Evolutionary conservation across 2,888 invertebrate species (phyloP).

Genomic region (Agrotis exclamationis): DNA sequence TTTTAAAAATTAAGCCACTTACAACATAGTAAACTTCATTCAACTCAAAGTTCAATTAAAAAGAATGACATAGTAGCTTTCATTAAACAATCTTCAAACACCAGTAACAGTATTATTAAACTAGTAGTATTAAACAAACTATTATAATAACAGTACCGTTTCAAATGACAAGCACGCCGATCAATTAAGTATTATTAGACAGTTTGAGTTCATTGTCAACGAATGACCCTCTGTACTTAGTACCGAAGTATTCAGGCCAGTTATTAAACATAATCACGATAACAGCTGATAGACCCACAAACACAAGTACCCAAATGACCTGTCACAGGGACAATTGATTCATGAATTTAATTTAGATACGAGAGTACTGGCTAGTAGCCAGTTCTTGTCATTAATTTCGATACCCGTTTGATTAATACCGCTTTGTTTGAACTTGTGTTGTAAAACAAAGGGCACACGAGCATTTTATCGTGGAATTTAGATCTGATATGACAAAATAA

Average conservation of each 20-base stretch:
- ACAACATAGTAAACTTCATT: conserved; percentile 8
- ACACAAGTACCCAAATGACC: conserved; percentile 79
- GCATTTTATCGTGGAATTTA: conserved; percentile 48
- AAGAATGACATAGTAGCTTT: conserved; percentile 35
- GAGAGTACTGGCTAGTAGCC: conserved; percentile 72
- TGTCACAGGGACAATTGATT: conserved; percentile 83
- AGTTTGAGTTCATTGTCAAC: conserved; percentile 88
- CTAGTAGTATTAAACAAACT: conserved; percentile 58
- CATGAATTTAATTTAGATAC: conserved; percentile 79
- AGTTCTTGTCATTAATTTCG: conserved; percentile 75
- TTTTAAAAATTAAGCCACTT: background rate
- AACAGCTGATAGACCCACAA: conserved; percentile 65
- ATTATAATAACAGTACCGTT: conserved; percentile 56
- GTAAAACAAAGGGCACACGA: conserved; percentile 62
- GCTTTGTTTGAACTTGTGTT: conserved; percentile 67
- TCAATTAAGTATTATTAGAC: conserved; percentile 74
- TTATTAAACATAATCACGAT: conserved; percentile 75
- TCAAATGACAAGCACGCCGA: conserved; percentile 71
- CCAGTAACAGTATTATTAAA: conserved; percentile 40
- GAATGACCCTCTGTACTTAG: conserved; percentile 74
- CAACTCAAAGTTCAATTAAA: conserved; percentile 20
- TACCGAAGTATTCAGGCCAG: conserved; percentile 79
- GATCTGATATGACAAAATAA: conserved; percentile 52
- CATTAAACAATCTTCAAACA: conserved; percentile 21
- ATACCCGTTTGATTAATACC: conserved; percentile 77